Evolutionary conservation across 2,797 vertebrate species (phyloP).

Genomic region (Pipistrellus pipistrellus): DNA sequence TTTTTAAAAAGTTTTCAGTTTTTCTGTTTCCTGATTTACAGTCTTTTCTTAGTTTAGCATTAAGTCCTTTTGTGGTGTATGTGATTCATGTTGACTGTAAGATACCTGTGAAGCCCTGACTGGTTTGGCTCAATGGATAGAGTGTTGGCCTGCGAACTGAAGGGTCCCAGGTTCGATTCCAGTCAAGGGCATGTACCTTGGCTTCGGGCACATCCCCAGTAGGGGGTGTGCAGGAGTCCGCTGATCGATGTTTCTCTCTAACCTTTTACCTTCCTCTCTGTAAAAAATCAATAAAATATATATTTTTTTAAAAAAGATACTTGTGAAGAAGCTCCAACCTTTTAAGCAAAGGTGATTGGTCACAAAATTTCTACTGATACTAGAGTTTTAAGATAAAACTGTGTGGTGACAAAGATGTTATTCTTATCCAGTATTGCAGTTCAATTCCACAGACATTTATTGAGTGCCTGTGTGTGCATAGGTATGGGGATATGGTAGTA

Average conservation of each 20-base stretch:
- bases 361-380: slow-evolving; percentile 13
- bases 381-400: slow-evolving; percentile 30
- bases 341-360: background rate
- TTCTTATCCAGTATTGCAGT: background rate
- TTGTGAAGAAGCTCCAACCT: background rate
- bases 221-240: too few relatives aligned
- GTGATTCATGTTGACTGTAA: slow-evolving; percentile 27
- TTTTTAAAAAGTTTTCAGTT: background rate
- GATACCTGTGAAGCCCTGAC: background rate
- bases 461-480: background rate
- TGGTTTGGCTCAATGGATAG: too few relatives aligned
- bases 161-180: too few relatives aligned
- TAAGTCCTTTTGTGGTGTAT: background rate
- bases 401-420: background rate
- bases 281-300: too few relatives aligned
- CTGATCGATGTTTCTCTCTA: too few relatives aligned
- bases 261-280: too few relatives aligned
- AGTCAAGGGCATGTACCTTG: too few relatives aligned
- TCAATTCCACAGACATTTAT: background rate
- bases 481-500: background rate
- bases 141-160: too few relatives aligned
- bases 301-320: background rate
- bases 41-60: background rate
- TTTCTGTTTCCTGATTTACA: background rate
- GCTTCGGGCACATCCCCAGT: too few relatives aligned